Evolutionary conservation across 2,797 vertebrate genomes (phyloP).

Genomic region (Sebastes goodei): DNA sequence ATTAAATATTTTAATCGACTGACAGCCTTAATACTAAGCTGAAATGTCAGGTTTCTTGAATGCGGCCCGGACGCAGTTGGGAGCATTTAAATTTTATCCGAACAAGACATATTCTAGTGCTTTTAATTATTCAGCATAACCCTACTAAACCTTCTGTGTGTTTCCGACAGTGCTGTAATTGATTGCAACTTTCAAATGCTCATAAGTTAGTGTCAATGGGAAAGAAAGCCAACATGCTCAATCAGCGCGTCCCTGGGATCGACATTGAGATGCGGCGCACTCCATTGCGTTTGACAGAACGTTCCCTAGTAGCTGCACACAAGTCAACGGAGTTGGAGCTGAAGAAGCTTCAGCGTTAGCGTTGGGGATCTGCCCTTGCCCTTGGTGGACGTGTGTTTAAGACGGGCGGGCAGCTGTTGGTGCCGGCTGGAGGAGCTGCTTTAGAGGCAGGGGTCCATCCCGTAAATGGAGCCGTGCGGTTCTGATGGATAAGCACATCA

Average conservation of each 20-base stretch:
- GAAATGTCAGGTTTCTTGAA: neutral
- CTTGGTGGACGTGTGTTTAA: slow-evolving; percentile 74
- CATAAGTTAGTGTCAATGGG: slow-evolving; percentile 57
- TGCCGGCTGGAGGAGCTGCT: slow-evolving; percentile 75
- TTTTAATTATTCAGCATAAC: slow-evolving; percentile 41
- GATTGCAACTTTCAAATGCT: slow-evolving; percentile 38
- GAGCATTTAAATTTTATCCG: slow-evolving; percentile 8
- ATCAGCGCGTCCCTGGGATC: slow-evolving; percentile 55
- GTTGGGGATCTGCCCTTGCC: slow-evolving; percentile 74
- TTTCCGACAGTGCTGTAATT: slow-evolving; percentile 34
- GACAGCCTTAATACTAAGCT: no score
- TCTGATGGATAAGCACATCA: slow-evolving; percentile 83
- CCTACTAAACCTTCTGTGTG: slow-evolving; percentile 4
- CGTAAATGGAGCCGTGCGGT: slow-evolving; percentile 74
- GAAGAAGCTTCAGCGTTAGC: slow-evolving; percentile 38
- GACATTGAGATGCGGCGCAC: slow-evolving; percentile 44
- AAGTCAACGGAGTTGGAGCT: slow-evolving; percentile 38
- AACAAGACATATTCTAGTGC: neutral
- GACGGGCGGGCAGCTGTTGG: slow-evolving; percentile 77
- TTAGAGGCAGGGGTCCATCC: slow-evolving; percentile 76
- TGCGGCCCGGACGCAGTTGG: neutral
- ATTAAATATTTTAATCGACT: no score
- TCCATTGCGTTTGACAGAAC: slow-evolving; percentile 53
- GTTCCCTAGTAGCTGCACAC: slow-evolving; percentile 38
- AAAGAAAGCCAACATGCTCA: slow-evolving; percentile 37